phyloP scores from a whole-genome alignment of 2,113 vertebrate genomes.

The Xyrauchen texanus region DNA sequence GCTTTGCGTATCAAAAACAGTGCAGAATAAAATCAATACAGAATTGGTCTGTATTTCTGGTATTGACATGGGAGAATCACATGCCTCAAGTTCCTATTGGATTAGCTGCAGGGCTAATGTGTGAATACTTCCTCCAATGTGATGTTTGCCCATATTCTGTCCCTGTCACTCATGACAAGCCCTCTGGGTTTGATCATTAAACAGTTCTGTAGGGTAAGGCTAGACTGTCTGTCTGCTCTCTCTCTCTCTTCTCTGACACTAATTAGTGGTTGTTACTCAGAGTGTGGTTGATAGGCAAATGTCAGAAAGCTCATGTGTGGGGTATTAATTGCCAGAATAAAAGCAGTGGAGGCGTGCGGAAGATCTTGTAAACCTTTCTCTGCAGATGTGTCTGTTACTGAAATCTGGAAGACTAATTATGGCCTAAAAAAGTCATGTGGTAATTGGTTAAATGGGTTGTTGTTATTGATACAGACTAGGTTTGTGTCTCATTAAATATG shows the following conservation, averaged over 20 bases:
- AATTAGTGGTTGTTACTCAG: conserved; percentile 71
- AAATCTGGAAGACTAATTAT: conserved; percentile 61
- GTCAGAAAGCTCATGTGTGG: conserved; percentile 71
- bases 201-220: conserved; percentile 50
- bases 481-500: neutral
- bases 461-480: neutral
- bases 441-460: neutral
- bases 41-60: conserved; percentile 17
- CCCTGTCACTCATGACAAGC: conserved; percentile 44
- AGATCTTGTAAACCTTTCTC: conserved; percentile 25
- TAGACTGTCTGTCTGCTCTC: conserved; percentile 51
- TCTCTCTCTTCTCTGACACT: conserved; percentile 57
- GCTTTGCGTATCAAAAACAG: too few relatives aligned
- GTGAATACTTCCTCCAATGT: conserved; percentile 46
- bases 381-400: conserved; percentile 35
- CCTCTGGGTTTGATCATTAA: conserved; percentile 63
- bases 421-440: conserved; percentile 29
- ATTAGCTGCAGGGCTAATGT: conserved; percentile 44
- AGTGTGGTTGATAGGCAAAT: conserved; percentile 76
- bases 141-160: conserved; percentile 54
- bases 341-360: conserved; percentile 51
- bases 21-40: neutral
- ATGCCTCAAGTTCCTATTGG: conserved; percentile 44
- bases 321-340: conserved; percentile 74
- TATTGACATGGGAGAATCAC: conserved; percentile 33